Base-by-base conservation (phyloP, 2,113 vertebrate genomes). In the Phyllopteryx taeniolatus region DNA sequence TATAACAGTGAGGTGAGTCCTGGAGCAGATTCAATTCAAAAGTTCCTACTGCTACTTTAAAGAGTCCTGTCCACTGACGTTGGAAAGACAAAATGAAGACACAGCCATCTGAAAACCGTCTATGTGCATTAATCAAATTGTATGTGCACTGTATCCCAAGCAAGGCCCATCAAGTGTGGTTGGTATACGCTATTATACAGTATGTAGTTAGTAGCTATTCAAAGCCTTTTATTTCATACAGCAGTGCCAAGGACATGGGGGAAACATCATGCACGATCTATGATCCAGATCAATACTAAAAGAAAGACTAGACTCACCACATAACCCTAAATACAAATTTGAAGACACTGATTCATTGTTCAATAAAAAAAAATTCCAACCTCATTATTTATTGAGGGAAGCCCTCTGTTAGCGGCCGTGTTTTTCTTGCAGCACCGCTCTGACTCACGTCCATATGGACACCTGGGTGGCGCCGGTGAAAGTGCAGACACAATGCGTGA, bases 181-280 rank as follows among this genome's bases (percentile, higher is more conserved):
- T 83, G 78, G 47, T 51, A 51, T 6, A 51, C 8, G 49, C 7
- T 19, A 6, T 51, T 81, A 85, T 90, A 89, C 80, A 85, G 73
- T 73, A 71, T 42, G 83, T 65, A 75, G 68, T 72, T 75, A 60
- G 72, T 35, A 79, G 67, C 70, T 70, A 63, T 80, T 82, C 74
- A 59, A 68, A 80, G 76, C 75, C 83, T 83, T 88, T 86, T 80
- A 82, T 85, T 88, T 88, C 71, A 83, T 81, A 86, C 83, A 80
- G 83, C 67, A 83, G 82, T 75, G 47, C 81, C 85, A 88, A 27
- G 70, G 73, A 68, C 74, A 86, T 83, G 27, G 79, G 83, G 76
- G 69, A 85, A 68, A 53, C 22, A 72, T 85, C 77, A 85, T 80
- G 44, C 66, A 33, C 2, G 19, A 87, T 80, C 74, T 79, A 78